Evolutionary conservation across 2,113 vertebrate genomes (phyloP).

Genomic region (Anarrhichthys ocellatus): DNA sequence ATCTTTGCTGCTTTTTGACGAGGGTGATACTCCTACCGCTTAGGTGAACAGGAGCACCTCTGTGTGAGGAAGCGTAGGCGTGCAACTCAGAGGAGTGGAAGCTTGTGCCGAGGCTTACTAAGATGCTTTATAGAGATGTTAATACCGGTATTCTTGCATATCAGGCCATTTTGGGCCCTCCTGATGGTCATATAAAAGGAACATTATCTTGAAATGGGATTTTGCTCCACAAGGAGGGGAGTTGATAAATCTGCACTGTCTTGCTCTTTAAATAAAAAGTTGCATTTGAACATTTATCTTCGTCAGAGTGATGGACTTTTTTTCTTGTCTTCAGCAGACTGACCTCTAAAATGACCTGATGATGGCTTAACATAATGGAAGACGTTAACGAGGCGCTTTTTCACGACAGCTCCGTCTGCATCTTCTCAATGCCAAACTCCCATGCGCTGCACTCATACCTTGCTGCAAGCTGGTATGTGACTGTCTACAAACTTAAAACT

Average conservation of each 20-base stretch:
- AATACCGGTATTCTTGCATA: constrained; percentile 2
- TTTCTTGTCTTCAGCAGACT: background rate
- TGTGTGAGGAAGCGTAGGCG: constrained; percentile 18
- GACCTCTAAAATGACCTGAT: background rate
- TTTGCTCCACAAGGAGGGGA: background rate
- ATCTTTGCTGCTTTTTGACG: constrained; percentile 16
- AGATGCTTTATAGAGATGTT: constrained; percentile 12
- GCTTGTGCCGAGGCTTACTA: background rate
- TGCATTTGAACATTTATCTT: background rate
- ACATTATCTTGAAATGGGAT: constrained; percentile 19
- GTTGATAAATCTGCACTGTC: constrained; percentile 6
- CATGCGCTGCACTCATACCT: background rate
- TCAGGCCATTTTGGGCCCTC: background rate
- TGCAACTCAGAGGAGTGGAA: constrained; percentile 11
- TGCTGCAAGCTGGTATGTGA: background rate
- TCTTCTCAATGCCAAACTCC: background rate
- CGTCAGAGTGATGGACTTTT: constrained; percentile 3
- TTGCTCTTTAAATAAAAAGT: constrained; percentile 3
- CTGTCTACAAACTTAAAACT: background rate
- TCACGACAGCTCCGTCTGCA: background rate
- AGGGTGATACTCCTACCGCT: constrained; percentile 13
- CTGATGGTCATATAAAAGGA: constrained; percentile 5
- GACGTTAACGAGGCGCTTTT: background rate
- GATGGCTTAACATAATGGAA: background rate
- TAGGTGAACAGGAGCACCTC: constrained; percentile 30